These are phyloP conservation scores for Antennarius maculatus DNA, from an alignment of 2,797 vertebrate genomes.

Conservation along the genomic window DNA sequence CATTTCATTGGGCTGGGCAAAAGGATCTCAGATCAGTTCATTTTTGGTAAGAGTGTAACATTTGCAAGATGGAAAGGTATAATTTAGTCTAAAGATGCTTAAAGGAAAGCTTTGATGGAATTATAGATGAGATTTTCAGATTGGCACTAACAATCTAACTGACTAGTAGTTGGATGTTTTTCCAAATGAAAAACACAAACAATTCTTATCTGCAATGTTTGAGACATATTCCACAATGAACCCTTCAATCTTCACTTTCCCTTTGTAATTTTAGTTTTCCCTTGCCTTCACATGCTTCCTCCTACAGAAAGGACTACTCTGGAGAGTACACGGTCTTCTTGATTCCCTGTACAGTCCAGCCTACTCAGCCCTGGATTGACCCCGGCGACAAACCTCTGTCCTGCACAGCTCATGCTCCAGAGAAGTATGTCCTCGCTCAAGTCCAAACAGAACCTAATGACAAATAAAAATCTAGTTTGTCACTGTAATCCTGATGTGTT, in stretches of 20 bases:
- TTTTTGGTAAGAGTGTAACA: neutral
- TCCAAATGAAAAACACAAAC: too few relatives aligned
- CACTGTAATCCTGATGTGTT: neutral
- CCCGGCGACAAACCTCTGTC: conserved; percentile 93
- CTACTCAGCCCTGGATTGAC: conserved; percentile 94
- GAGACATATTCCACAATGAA: neutral
- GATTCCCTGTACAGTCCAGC: conserved; percentile 95
- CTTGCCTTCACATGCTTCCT: neutral
- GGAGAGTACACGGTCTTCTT: conserved; percentile 95
- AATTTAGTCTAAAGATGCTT: neutral
- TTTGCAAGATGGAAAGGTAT: neutral
- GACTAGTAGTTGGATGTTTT: too few relatives aligned
- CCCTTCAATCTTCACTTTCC: neutral
- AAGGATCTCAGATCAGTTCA: neutral
- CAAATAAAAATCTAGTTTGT: neutral
- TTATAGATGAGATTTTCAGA: neutral
- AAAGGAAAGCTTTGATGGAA: neutral
- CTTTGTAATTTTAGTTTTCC: neutral
- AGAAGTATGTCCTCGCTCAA: conserved; percentile 81
- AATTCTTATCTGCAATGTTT: neutral
- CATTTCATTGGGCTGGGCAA: neutral
- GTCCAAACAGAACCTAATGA: neutral
- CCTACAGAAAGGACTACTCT: conserved; percentile 94
- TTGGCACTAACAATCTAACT: neutral
- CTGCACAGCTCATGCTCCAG: conserved; percentile 94